Evolutionary conservation across 1,140 invertebrate species (phyloP).

Genomic region (Drosophila baimaii): DNA sequence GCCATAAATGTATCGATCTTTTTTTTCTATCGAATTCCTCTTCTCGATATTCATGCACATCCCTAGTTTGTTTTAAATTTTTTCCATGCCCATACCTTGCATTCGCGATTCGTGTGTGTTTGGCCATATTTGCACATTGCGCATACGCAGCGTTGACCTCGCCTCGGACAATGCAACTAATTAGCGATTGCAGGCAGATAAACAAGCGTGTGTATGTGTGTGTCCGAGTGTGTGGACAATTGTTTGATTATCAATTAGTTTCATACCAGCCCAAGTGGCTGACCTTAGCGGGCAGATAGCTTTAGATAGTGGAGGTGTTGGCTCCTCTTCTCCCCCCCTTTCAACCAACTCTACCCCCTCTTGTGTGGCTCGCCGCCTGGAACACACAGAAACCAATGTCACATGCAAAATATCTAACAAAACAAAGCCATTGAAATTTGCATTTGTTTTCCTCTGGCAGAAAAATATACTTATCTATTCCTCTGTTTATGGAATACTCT

Average conservation of each 20-base stretch:
- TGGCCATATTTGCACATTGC: constrained; percentile 72
- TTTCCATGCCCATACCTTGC: constrained; percentile 35
- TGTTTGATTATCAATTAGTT: constrained; percentile 80
- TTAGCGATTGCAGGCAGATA: constrained; percentile 57
- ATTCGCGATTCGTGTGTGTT: constrained; percentile 35
- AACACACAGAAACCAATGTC: constrained; percentile 35
- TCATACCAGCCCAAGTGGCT: constrained; percentile 37
- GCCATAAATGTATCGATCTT: background rate
- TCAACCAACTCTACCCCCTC: background rate
- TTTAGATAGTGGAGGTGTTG: constrained; percentile 28
- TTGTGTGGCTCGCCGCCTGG: too few species aligned
- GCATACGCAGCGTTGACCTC: constrained; percentile 71
- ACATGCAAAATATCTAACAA: constrained; percentile 28
- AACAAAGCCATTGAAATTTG: constrained; percentile 25
- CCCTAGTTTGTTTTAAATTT: constrained; percentile 9
- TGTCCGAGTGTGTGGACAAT: constrained; percentile 30
- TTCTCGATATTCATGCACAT: background rate
- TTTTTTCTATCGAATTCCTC: background rate
- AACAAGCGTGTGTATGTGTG: constrained; percentile 22
- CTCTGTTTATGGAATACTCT: background rate
- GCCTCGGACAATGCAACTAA: constrained; percentile 58
- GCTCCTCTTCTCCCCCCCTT: background rate
- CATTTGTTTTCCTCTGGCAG: constrained; percentile 19
- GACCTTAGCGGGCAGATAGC: constrained; percentile 50
- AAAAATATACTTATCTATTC: background rate